A percentile compares a stretch with the other conserved stretches of the same genome.
phyloP scores from a whole-genome alignment of 1,140 invertebrate species.

The Probaryconus sp. region DNA sequence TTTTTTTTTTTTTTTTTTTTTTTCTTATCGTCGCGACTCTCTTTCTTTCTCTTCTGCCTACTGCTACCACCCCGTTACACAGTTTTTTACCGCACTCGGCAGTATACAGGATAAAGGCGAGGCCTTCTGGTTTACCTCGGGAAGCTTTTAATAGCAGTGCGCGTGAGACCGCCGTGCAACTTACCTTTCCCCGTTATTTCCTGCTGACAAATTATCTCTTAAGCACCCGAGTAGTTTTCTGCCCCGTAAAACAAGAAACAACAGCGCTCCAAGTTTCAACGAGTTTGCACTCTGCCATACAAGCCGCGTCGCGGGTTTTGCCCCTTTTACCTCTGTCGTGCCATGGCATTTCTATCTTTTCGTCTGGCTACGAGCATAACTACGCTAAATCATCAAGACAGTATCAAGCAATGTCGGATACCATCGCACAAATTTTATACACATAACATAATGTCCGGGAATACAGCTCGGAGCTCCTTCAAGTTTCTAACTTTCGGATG shows the following conservation, averaged over 20 bases:
- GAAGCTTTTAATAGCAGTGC: slow-evolving; percentile 55
- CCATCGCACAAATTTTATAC: slow-evolving; percentile 48
- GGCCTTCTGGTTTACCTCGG: slow-evolving; percentile 42
- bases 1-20: slow-evolving; percentile 29
- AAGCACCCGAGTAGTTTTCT: slow-evolving; percentile 62
- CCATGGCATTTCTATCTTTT: slow-evolving; percentile 47
- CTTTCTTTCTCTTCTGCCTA: not conserved
- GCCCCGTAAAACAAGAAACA: slow-evolving; percentile 64
- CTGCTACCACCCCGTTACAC: slow-evolving; percentile 32
- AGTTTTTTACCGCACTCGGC: slow-evolving; percentile 32
- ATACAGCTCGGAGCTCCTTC: slow-evolving; percentile 19
- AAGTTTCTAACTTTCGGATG: slow-evolving; percentile 34
- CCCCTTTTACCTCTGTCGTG: slow-evolving; percentile 1
- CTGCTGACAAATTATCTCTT: slow-evolving; percentile 64
- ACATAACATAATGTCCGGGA: slow-evolving; percentile 41
- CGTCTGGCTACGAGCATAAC: slow-evolving; percentile 35
- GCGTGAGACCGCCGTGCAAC: slow-evolving; percentile 31
- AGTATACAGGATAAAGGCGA: slow-evolving; percentile 30
- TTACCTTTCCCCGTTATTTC: slow-evolving; percentile 54
- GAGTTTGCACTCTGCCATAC: slow-evolving; percentile 37
- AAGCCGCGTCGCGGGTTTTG: not conserved
- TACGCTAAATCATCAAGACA: slow-evolving; percentile 55
- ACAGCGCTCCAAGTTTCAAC: slow-evolving; percentile 58
- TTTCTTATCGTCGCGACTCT: not conserved
- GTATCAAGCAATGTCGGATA: slow-evolving; percentile 47